Evolutionary conservation across 2,797 vertebrate species (phyloP).

Genomic region (Galago senegalensis): DNA sequence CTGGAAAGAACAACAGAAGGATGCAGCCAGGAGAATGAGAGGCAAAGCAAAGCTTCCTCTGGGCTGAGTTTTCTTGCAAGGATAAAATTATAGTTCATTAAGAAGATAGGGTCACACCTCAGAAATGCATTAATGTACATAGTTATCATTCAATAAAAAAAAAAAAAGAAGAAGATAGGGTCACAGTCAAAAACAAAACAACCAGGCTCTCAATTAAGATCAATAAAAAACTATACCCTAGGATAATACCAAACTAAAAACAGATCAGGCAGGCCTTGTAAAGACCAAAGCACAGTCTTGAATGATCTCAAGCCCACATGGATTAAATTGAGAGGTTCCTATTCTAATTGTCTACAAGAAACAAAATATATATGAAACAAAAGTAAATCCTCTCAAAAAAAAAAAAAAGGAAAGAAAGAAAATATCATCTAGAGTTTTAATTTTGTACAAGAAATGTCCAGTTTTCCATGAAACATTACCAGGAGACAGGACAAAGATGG

Average conservation of each 20-base stretch:
- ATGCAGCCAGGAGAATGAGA: not conserved
- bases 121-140: too few species aligned
- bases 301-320: not conserved
- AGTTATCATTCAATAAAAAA: too few species aligned
- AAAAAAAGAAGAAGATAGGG: not conserved
- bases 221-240: not conserved
- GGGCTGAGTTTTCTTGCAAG: not conserved
- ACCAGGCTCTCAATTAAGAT: not conserved
- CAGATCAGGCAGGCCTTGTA: fast-evolving
- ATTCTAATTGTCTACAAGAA: not conserved
- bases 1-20: not conserved
- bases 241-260: not conserved
- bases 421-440: not conserved
- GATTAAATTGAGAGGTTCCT: not conserved
- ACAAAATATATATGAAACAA: not conserved
- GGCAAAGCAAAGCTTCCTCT: not conserved
- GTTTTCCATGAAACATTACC: not conserved
- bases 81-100: not conserved
- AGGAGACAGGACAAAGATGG: not conserved
- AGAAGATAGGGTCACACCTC: not conserved
- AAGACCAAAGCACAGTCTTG: not conserved
- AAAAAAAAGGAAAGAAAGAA: too few species aligned
- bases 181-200: not conserved
- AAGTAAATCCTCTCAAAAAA: not conserved
- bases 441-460: not conserved